phyloP scores from a whole-genome alignment of 2,888 invertebrate species.

The Lasius fuliginosus region DNA sequence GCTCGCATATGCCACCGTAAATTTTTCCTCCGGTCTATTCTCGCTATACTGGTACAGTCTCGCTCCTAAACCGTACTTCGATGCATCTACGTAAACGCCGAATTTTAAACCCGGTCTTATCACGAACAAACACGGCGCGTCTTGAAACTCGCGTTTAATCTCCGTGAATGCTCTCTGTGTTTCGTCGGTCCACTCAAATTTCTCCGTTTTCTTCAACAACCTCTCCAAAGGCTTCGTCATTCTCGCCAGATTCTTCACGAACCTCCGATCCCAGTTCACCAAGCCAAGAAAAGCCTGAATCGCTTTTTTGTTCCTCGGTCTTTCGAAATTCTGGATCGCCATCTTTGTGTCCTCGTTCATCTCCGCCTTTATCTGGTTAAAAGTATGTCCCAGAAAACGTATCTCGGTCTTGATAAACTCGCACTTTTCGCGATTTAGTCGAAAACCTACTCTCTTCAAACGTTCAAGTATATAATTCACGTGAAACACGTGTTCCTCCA shows the following conservation, averaged over 20 bases:
- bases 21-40: background rate
- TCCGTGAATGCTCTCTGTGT: too few relatives aligned
- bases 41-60: background rate
- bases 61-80: background rate
- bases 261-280: background rate
- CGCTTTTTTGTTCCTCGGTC: background rate
- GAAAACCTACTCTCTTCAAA: too few relatives aligned
- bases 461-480: background rate
- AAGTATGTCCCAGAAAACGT: background rate
- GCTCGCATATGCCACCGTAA: background rate
- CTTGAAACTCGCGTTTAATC: too few relatives aligned
- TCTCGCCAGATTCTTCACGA: background rate
- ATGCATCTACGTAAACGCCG: background rate
- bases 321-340: background rate
- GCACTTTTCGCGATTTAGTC: background rate
- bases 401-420: background rate
- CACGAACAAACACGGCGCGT: too few relatives aligned
- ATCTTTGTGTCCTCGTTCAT: background rate
- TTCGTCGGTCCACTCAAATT: too few relatives aligned
- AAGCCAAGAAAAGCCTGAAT: background rate
- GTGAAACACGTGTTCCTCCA: too few relatives aligned
- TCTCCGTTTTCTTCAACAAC: too few relatives aligned
- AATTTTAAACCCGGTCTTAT: too few relatives aligned
- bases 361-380: background rate
- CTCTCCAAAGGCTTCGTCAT: too few relatives aligned